These are phyloP conservation scores for Periplaneta americana DNA, from an alignment of 1,140 invertebrate species.

Conservation along the genomic window DNA sequence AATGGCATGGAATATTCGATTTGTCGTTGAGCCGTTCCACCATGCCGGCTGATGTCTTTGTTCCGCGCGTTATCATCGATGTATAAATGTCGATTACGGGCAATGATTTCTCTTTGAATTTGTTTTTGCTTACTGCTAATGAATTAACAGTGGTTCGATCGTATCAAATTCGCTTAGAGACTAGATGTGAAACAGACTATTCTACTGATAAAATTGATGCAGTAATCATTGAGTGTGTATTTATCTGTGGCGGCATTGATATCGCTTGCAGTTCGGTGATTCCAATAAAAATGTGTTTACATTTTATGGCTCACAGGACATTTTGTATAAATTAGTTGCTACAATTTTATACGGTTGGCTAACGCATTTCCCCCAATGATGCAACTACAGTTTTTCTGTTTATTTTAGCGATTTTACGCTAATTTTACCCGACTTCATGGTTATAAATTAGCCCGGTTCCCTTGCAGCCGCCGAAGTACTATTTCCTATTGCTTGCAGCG, in stretches of 20 bases:
- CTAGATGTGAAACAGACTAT: too few species aligned
- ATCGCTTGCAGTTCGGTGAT: neutral
- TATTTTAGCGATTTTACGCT: neutral
- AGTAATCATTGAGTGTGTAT: neutral
- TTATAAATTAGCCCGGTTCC: neutral
- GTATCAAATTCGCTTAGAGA: neutral
- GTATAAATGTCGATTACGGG: too few species aligned
- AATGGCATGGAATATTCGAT: too few species aligned
- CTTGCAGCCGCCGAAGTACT: too few species aligned
- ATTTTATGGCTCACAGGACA: neutral
- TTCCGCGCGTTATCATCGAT: too few species aligned
- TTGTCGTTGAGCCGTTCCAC: too few species aligned
- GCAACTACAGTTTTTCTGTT: neutral
- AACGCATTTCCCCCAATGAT: neutral
- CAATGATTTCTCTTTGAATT: too few species aligned
- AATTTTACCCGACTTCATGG: neutral
- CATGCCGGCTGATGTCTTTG: too few species aligned
- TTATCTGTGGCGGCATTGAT: too few species aligned
- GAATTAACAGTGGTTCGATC: neutral
- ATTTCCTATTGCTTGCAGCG: too few species aligned
- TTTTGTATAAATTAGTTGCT: neutral
- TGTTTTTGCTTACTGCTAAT: too few species aligned
- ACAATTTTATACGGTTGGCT: neutral
- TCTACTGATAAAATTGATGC: neutral
- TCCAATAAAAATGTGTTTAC: neutral